Evolutionary conservation across 2,113 vertebrate genomes (phyloP), one percentile per base, ranked within the genome.

Genomic region (Takifugu bimaculatus): DNA sequence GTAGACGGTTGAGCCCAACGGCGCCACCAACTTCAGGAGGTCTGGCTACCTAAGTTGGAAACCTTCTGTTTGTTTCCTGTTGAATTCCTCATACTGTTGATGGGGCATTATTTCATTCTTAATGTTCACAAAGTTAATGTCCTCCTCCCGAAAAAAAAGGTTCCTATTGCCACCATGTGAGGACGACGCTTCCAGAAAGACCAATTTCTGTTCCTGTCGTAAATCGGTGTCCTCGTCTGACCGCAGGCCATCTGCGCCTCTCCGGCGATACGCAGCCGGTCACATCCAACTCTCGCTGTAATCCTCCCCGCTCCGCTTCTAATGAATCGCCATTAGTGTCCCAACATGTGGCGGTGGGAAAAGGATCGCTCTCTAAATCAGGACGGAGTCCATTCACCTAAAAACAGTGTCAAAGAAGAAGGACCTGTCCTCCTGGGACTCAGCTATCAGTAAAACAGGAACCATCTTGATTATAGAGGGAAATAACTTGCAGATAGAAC

Each of bases 311-410:
- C 47, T 68, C 52, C 39, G 13, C 26, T 20, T 54, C 26, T 58
- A 80, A 74, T 72, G 55, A 74, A 66, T 59, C 75, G 60, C n/a
- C 55, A 61, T 64, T 42, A 57, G 42, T 50, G 13, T 57, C 20
- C 20, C 20, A 20, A 20, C 20, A 20, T 20, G 20, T 20, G 20
- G 20, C 20, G 20, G 28, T 26, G 29, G 2, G 43, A 56, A 58
- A 47, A 63, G 48, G 1, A 82, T 85, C 20, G 20, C 74, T 70
- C 56, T 64, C 3, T 47, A 63, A 81, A 67, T 55, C 72, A 54
- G 70, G 65, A 29, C 60, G 66, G 43, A 15, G 56, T 65, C 72
- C 72, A 73, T 73, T 81, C 50, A 78, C 68, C 48, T 11, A 5
- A n/a, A 50, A 25, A 50, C 25, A 10, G 11, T 39, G 35, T 39